Evolutionary conservation across 2,888 invertebrate genomes (phyloP).

Genomic region (Eupithecia insigniata): DNA sequence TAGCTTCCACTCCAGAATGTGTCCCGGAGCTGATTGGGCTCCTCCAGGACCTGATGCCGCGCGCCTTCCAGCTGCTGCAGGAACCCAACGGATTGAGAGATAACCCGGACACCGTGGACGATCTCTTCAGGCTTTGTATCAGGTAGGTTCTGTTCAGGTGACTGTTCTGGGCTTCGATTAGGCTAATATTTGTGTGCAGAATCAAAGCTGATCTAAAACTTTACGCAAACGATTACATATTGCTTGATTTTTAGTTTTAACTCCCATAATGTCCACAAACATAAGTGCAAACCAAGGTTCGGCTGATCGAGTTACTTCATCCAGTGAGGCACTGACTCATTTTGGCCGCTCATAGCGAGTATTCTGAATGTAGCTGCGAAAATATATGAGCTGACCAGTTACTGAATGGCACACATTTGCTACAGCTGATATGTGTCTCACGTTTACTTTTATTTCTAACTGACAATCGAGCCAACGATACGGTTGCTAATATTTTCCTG

Average conservation of each 20-base stretch:
- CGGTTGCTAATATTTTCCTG: background rate
- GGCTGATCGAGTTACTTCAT: background rate
- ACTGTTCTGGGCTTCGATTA: background rate
- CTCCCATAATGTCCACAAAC: background rate
- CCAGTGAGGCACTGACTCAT: background rate
- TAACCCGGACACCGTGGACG: slow-evolving; percentile 99
- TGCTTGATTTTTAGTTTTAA: no score
- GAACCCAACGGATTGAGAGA: slow-evolving; percentile 91
- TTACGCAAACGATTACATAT: background rate
- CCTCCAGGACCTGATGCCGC: slow-evolving; percentile 92
- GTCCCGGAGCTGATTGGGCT: slow-evolving; percentile 91
- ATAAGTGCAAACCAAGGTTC: background rate
- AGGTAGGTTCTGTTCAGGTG: slow-evolving; percentile 64
- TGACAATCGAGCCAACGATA: background rate
- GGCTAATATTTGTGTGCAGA: background rate
- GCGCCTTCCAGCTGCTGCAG: slow-evolving; percentile 92
- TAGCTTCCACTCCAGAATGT: slow-evolving; percentile 84
- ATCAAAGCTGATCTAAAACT: background rate
- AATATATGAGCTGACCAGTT: background rate
- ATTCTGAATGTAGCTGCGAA: background rate
- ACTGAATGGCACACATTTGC: background rate
- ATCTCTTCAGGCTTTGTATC: slow-evolving; percentile 94
- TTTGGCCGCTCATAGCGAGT: background rate
- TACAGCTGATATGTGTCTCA: background rate
- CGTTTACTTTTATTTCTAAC: background rate